phyloP scores from a whole-genome alignment of 2,888 invertebrate genomes.

The Brachypterus glaber region DNA sequence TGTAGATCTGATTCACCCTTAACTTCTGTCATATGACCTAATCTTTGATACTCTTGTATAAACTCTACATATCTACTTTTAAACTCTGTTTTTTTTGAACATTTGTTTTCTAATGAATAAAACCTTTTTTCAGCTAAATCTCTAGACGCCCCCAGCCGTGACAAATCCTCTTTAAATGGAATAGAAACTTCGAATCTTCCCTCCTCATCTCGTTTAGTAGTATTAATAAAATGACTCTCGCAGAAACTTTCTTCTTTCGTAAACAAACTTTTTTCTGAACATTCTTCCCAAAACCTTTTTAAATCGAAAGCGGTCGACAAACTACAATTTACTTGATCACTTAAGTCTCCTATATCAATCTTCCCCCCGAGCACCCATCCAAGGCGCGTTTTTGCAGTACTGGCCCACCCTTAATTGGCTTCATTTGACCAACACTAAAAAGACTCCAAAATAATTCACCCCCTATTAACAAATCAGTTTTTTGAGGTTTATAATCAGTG shows the following conservation, averaged over 20 bases:
- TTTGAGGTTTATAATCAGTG: too few relatives aligned
- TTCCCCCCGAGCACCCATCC: background rate
- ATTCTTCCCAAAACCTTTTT: background rate
- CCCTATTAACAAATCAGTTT: background rate
- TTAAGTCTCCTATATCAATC: background rate
- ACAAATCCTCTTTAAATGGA: background rate
- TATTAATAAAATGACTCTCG: background rate
- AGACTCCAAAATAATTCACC: background rate
- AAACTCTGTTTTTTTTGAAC: slow-evolving; percentile 7
- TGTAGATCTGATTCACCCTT: background rate
- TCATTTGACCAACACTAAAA: background rate
- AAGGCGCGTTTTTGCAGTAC: background rate
- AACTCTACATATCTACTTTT: slow-evolving; percentile 10
- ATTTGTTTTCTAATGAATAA: slow-evolving; percentile 12
- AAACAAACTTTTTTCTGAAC: background rate
- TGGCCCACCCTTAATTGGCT: background rate
- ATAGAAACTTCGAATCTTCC: slow-evolving; percentile 1
- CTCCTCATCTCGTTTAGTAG: background rate
- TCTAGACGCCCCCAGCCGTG: slow-evolving; percentile 2
- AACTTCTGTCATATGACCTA: slow-evolving; percentile 14
- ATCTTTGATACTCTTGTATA: slow-evolving; percentile 11
- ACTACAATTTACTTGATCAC: background rate
- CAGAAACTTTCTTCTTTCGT: background rate
- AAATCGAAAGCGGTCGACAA: background rate
- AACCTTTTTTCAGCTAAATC: slow-evolving; percentile 9